Evolutionary conservation across 2,888 invertebrate genomes (phyloP), one percentile per base, ranked within the genome.

Genomic region (Onchidella celtica): DNA sequence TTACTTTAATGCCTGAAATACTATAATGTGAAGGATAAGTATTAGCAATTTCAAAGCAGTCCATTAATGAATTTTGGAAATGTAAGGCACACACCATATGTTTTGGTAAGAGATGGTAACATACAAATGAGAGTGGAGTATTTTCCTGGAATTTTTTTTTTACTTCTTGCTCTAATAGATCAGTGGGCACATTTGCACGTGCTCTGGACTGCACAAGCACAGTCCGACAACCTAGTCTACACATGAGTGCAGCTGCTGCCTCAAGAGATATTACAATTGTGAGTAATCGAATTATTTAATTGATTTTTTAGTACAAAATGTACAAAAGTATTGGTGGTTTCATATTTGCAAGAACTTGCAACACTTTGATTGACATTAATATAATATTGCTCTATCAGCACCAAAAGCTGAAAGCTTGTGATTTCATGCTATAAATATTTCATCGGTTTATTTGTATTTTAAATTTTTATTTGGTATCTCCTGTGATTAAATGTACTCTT

Each of bases 181-280:
- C 99, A 72, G 98, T 99, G 88, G 99, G 99, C 88, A 99, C 99
- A 86, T 99, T 99, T 95, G 98, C 99, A 86, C 96, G 99, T 89
- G 99, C 99, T 83, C 95, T 99, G 87, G 99, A 99, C 95, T 98
- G 98, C 94, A 98, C 98, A 89, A 98, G 98, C 94, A 98, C 98
- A 89, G 97, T 99, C 70, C 98, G 99, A 93, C 98, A 99, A 93
- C 99, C 99, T 84, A 98, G 98, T 91, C 95, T 99, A 89, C 99
- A 99, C 94, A 98, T 99, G 98, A 98, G 98, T 91, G 99, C 99
- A 85, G 99, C 99, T 79, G 99, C 99, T 85, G 99, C 99, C 86
- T 98, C 98, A 91, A 95, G 99, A 90, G 99, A 99, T 95, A 97
- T 99, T 90, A 99, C 99, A 86, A 95, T 93, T 86, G 92, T 92